Evolutionary conservation across 2,797 vertebrate genomes (phyloP).

Genomic region (Brachyrhaphis roseni): DNA sequence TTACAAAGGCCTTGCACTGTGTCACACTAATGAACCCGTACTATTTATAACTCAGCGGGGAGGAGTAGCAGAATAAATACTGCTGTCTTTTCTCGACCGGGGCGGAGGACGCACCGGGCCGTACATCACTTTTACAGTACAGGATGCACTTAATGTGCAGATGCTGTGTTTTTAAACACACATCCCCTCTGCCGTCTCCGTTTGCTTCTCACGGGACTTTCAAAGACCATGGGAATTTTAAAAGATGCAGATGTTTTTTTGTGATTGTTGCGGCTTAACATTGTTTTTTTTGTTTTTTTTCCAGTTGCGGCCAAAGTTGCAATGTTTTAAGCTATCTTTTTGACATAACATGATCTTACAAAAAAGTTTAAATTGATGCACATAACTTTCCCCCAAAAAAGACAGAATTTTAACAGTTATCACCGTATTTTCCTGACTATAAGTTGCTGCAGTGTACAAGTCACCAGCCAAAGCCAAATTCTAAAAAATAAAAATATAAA

Average conservation of each 20-base stretch:
- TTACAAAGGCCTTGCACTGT: constrained; percentile 70
- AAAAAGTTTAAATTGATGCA: too few species aligned
- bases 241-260: background rate
- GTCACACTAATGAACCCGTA: constrained; percentile 67
- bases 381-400: too few species aligned
- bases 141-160: background rate
- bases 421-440: too few species aligned
- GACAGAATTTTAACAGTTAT: too few species aligned
- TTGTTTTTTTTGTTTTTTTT: too few species aligned
- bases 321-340: too few species aligned
- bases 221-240: background rate
- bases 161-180: background rate
- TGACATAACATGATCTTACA: too few species aligned
- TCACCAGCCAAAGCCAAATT: too few species aligned
- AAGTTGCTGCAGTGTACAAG: too few species aligned
- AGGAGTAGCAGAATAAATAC: constrained; percentile 37
- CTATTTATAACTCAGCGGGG: constrained; percentile 59
- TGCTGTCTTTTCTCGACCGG: constrained; percentile 36
- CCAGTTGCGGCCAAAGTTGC: too few species aligned
- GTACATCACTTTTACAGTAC: background rate
- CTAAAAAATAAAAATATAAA: too few species aligned
- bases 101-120: constrained; percentile 18
- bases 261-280: too few species aligned
- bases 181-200: background rate
- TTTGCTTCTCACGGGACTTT: background rate